phyloP scores from a whole-genome alignment of 1,140 invertebrate genomes.

The Bombus sylvicola region DNA sequence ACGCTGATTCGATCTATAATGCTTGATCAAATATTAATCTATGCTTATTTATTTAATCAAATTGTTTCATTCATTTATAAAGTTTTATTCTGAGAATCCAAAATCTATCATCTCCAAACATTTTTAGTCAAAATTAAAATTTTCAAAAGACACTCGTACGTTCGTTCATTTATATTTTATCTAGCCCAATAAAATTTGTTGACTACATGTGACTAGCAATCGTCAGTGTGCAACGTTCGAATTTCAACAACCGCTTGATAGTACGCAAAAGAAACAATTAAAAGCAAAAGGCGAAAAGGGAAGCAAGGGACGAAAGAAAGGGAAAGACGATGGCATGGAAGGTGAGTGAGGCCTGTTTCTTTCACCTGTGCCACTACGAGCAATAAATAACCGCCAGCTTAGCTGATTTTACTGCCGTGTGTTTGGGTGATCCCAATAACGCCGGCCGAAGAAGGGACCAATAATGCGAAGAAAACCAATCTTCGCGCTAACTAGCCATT shows the following conservation, averaged over 20 bases:
- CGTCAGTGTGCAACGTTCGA: too few relatives aligned
- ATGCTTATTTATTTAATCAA: not conserved
- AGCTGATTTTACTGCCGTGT: slow-evolving; percentile 81
- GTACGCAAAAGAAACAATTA: slow-evolving; percentile 22
- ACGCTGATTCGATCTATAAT: not conserved
- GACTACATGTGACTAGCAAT: not conserved
- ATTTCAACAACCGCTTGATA: not conserved
- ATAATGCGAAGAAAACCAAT: slow-evolving; percentile 80
- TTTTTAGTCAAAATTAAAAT: too few relatives aligned
- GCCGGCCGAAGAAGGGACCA: slow-evolving; percentile 70
- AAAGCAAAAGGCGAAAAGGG: not conserved
- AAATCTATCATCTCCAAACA: too few relatives aligned
- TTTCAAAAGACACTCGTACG: too few relatives aligned
- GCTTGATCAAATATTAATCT: too few relatives aligned
- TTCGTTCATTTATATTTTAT: too few relatives aligned
- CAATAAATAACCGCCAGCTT: slow-evolving; percentile 83
- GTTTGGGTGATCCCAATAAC: slow-evolving; percentile 80
- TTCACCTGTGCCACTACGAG: slow-evolving; percentile 82
- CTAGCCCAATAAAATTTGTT: not conserved
- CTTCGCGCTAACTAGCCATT: slow-evolving; percentile 81
- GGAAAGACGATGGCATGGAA: slow-evolving; percentile 2
- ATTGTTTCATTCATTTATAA: not conserved
- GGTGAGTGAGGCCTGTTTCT: slow-evolving; percentile 67
- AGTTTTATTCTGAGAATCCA: too few relatives aligned
- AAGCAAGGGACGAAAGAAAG: not conserved